phyloP scores from a whole-genome alignment of 2,888 invertebrate species.

The Sisyra terminalis region DNA sequence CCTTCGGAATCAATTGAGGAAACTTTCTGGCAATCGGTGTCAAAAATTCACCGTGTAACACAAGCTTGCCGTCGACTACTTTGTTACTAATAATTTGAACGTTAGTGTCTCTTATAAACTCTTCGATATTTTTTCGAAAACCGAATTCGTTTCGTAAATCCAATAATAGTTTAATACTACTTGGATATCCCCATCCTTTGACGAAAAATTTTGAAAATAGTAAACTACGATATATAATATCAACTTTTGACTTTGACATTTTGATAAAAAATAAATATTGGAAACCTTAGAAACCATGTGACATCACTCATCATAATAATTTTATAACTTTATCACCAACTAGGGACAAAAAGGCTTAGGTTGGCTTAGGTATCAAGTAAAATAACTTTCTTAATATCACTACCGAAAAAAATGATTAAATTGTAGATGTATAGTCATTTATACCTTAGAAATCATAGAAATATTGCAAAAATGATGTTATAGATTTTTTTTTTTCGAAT shows the following conservation, averaged over 20 bases:
- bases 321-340: too few species aligned
- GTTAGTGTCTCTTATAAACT: conserved; percentile 64
- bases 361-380: too few species aligned
- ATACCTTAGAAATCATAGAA: too few species aligned
- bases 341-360: too few species aligned
- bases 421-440: too few species aligned
- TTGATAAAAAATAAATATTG: neutral
- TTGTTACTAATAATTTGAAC: conserved; percentile 59
- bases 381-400: too few species aligned
- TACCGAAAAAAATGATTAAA: too few species aligned
- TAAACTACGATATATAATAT: conserved; percentile 71
- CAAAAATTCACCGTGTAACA: conserved; percentile 75
- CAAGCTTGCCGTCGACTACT: conserved; percentile 8
- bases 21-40: conserved; percentile 70
- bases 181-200: conserved; percentile 93
- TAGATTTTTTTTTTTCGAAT: too few species aligned
- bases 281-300: too few species aligned
- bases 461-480: too few species aligned
- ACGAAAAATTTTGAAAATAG: conserved; percentile 83
- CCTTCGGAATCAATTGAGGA: conserved; percentile 75
- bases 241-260: conserved; percentile 30
- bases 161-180: conserved; percentile 77
- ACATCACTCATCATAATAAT: too few species aligned
- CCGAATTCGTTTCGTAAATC: conserved; percentile 79
- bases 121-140: conserved; percentile 63